Conservation (phyloP, 2,113 vertebrate species). For the Malurus melanocephalus region DNA sequence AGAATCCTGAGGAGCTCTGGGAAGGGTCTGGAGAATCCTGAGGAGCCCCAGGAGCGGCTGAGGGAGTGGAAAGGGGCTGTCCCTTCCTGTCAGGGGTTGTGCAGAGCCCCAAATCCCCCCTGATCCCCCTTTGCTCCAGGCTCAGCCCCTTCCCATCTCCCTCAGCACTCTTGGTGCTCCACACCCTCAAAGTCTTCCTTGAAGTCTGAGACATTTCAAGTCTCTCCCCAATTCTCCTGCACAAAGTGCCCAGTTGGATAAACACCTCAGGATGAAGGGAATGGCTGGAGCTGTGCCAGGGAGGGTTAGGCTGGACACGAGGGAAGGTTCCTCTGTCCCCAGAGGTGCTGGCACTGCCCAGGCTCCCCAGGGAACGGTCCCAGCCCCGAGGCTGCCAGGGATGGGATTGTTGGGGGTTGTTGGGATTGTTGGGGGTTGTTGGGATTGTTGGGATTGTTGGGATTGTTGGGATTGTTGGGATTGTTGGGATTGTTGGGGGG, state of each 20-base stretch:
- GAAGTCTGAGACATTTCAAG: neutral
- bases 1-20: too few relatives aligned
- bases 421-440: too few relatives aligned
- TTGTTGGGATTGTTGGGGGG: too few relatives aligned
- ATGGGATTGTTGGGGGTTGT: fast-evolving
- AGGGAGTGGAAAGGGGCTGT: neutral
- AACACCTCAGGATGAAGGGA: neutral
- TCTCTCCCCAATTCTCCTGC: neutral
- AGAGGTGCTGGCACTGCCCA: neutral
- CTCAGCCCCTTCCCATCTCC: neutral
- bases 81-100: neutral
- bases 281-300: neutral
- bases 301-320: fast-evolving
- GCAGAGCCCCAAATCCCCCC: neutral
- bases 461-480: too few relatives aligned
- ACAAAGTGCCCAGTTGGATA: neutral
- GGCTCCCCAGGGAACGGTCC: neutral
- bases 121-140: neutral
- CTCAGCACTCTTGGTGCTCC: neutral
- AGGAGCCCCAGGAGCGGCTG: too few relatives aligned
- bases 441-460: too few relatives aligned
- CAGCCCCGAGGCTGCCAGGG: neutral
- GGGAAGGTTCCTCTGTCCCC: too few relatives aligned
- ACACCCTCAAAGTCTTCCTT: fast-evolving
- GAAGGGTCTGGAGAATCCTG: too few relatives aligned